Conservation (phyloP, 2,888 invertebrate species). For the Cephus runcator region DNA sequence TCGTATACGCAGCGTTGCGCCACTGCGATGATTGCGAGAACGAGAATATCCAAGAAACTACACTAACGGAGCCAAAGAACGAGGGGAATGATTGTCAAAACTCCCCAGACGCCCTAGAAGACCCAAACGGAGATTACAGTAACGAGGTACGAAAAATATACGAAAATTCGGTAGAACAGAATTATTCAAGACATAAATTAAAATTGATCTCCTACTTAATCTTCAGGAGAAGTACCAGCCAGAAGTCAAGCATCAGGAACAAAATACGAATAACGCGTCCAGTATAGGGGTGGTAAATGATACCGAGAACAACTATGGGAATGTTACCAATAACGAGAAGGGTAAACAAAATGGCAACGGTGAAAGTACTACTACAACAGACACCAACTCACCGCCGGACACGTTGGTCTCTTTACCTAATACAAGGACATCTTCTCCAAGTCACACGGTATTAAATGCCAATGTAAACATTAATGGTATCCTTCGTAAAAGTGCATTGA, state of each 20-base stretch:
- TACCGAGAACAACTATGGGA: neutral
- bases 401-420: constrained; percentile 54
- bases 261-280: neutral
- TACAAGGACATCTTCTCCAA: constrained; percentile 56
- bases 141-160: neutral
- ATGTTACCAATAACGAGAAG: neutral
- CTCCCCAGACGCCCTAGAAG: neutral
- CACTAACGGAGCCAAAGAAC: constrained; percentile 32
- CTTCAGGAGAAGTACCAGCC: neutral
- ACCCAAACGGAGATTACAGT: neutral
- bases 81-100: neutral
- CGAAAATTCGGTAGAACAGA: neutral
- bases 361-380: constrained; percentile 50
- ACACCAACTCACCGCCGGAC: constrained; percentile 49
- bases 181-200: too few relatives aligned
- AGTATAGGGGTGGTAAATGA: neutral
- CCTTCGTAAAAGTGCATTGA: constrained; percentile 58
- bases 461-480: constrained; percentile 54
- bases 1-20: constrained; percentile 47
- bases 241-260: neutral
- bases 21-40: constrained; percentile 42
- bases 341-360: constrained; percentile 43
- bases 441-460: constrained; percentile 36
- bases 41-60: constrained; percentile 39
- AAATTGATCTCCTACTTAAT: neutral